These are phyloP conservation scores for Drosophila jambulina DNA, from an alignment of 1,140 invertebrate genomes.

Conservation along the genomic window DNA sequence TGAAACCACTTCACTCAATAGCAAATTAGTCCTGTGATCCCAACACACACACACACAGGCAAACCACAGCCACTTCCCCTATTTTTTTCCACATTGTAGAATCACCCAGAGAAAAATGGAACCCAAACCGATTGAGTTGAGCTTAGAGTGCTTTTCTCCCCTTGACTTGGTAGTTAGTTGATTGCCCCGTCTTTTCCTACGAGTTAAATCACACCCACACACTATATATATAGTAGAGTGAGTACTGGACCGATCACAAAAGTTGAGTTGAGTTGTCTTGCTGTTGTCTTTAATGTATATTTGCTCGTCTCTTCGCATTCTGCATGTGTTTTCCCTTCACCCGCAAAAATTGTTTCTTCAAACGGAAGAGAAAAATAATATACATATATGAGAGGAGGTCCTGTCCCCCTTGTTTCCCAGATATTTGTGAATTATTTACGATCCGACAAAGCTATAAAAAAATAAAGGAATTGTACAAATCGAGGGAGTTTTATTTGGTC, in stretches of 20 bases:
- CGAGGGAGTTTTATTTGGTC: conserved; percentile 49
- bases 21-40: conserved; percentile 33
- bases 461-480: conserved; percentile 48
- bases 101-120: conserved; percentile 7
- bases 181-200: conserved; percentile 17
- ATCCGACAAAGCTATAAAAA: conserved; percentile 17
- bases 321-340: conserved; percentile 22
- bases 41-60: conserved; percentile 11
- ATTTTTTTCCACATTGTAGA: conserved; percentile 19
- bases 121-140: conserved; percentile 7
- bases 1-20: conserved; percentile 9
- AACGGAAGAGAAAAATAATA: background rate
- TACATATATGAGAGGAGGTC: background rate
- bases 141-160: conserved; percentile 14
- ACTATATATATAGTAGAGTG: conserved; percentile 14
- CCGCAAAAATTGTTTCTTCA: conserved; percentile 43
- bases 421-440: conserved; percentile 22
- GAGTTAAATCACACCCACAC: conserved; percentile 17
- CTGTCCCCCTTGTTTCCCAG: background rate
- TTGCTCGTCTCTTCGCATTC: conserved; percentile 25
- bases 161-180: conserved; percentile 29
- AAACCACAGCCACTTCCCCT: background rate
- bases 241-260: conserved; percentile 28
- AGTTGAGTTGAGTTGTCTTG: conserved; percentile 33
- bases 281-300: conserved; percentile 37